Evolutionary conservation across 1,140 invertebrate species (phyloP).

Genomic region (Venustaconcha ellipsiformis): DNA sequence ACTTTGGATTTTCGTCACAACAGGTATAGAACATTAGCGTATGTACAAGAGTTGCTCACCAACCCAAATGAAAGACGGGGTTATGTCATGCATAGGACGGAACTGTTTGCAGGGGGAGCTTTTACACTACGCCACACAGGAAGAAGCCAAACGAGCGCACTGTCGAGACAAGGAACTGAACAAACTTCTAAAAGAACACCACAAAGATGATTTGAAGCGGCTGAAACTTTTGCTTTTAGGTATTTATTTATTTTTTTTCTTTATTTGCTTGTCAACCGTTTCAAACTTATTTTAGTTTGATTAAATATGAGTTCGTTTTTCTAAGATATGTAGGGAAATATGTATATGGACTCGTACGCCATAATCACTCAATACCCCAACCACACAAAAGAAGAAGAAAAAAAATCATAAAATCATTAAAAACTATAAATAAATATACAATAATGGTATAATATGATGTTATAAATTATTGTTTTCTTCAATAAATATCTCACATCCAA

Average conservation of each 20-base stretch:
- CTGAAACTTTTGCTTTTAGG: constrained; percentile 58
- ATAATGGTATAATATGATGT: too few species aligned
- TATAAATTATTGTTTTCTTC: too few species aligned
- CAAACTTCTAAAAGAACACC: constrained; percentile 48
- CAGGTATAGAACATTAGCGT: too few species aligned
- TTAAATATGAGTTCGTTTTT: neutral
- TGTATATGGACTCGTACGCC: neutral
- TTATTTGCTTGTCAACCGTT: neutral
- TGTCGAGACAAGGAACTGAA: constrained; percentile 52
- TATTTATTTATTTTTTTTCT: constrained; percentile 28
- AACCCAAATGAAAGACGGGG: constrained; percentile 21
- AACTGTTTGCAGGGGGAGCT: constrained; percentile 33
- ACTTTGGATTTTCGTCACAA: too few species aligned
- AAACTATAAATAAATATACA: too few species aligned
- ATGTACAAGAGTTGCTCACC: too few species aligned
- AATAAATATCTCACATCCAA: too few species aligned
- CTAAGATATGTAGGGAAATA: neutral
- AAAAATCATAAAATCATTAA: too few species aligned
- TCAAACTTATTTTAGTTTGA: neutral
- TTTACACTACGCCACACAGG: constrained; percentile 34
- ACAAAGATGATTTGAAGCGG: constrained; percentile 53
- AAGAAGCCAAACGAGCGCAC: constrained; percentile 46
- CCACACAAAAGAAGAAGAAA: too few species aligned
- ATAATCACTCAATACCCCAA: neutral
- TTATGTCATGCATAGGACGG: constrained; percentile 49